Percentiles rank a stretch among this genome's conserved stretches.
Conservation (phyloP, 2,113 vertebrate genomes). For the Clinocottus analis region DNA sequence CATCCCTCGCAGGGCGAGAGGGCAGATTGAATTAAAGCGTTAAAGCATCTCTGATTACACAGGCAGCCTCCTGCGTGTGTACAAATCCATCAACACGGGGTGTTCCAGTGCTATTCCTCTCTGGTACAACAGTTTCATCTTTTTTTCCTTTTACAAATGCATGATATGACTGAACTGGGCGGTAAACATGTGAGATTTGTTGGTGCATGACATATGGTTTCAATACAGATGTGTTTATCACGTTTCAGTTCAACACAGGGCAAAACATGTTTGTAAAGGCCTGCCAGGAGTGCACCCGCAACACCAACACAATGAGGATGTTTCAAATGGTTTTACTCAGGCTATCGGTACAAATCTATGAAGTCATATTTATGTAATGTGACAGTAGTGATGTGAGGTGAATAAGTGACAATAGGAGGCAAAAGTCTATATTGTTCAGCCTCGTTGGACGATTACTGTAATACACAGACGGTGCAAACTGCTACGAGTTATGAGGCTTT, state of each 20-base stretch:
- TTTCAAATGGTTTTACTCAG: not conserved
- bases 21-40: constrained; percentile 58
- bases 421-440: not conserved
- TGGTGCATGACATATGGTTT: constrained; percentile 11
- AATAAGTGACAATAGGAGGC: not conserved
- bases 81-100: constrained; percentile 56
- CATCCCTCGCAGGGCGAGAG: constrained; percentile 56
- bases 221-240: not conserved
- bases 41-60: constrained; percentile 60
- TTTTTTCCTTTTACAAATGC: constrained; percentile 18
- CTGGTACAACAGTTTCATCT: constrained; percentile 23
- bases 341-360: not conserved
- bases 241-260: not conserved
- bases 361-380: too few relatives aligned
- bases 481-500: not conserved
- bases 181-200: constrained; percentile 29
- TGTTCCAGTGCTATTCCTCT: constrained; percentile 45
- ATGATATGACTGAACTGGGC: not conserved
- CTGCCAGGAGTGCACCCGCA: not conserved
- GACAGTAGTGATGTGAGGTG: not conserved
- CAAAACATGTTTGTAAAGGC: not conserved
- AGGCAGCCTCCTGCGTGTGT: constrained; percentile 50
- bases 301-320: not conserved
- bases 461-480: not conserved
- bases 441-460: not conserved